phyloP scores from a whole-genome alignment of 1,140 invertebrate genomes.

The Brachystomella parvula region DNA sequence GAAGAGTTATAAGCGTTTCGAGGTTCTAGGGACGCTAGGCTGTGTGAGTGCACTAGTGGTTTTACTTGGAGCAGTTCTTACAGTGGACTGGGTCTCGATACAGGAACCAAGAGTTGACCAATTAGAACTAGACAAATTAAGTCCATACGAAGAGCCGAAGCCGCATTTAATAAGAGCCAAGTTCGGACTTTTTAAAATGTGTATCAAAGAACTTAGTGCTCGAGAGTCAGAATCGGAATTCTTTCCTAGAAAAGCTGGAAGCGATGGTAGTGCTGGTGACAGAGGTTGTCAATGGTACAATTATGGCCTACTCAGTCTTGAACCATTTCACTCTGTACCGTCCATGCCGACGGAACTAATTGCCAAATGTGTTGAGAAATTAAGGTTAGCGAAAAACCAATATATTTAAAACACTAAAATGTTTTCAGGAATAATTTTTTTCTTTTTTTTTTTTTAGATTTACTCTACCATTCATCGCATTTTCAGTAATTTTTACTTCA shows the following conservation, averaged over 20 bases:
- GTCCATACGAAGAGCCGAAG: constrained; percentile 35
- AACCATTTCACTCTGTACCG: constrained; percentile 10
- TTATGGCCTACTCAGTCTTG: constrained; percentile 24
- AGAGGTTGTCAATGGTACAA: constrained; percentile 33
- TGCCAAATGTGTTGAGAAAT: constrained; percentile 36
- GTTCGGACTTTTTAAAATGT: constrained; percentile 38
- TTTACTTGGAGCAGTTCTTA: constrained; percentile 31
- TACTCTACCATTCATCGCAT: constrained; percentile 37
- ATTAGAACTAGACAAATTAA: constrained; percentile 36
- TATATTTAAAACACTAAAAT: constrained; percentile 7
- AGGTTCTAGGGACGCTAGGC: constrained; percentile 34
- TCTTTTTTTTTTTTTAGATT: constrained; percentile 26
- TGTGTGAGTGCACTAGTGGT: constrained; percentile 29
- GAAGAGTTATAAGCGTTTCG: constrained; percentile 36
- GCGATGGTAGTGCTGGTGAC: background rate
- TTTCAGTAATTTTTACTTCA: constrained; percentile 36
- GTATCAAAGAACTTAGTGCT: constrained; percentile 20
- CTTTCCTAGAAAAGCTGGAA: background rate
- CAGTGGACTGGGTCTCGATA: constrained; percentile 33
- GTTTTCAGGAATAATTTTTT: background rate
- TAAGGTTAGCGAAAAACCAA: constrained; percentile 20
- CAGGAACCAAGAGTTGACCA: constrained; percentile 35
- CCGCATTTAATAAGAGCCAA: constrained; percentile 35
- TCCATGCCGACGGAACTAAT: constrained; percentile 35
- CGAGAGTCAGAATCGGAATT: background rate